Conservation (phyloP, 92 coral and sea anemone species). For the Parazoanthus swiftii region DNA sequence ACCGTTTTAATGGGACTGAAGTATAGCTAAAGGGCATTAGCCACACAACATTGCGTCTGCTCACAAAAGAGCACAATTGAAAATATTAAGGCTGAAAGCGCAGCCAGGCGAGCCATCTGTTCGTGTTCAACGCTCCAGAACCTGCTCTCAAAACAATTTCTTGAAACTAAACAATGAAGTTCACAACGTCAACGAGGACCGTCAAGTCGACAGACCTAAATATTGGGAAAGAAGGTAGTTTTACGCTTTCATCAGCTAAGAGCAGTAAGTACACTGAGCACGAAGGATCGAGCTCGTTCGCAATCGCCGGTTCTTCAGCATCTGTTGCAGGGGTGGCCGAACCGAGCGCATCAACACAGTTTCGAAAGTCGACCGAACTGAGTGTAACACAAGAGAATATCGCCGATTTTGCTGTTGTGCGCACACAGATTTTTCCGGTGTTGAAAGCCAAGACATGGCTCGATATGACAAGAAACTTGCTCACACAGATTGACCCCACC, state of each 20-base stretch:
- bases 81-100: not conserved
- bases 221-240: not conserved
- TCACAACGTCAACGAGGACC: slow-evolving; percentile 11
- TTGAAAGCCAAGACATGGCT: slow-evolving; percentile 82
- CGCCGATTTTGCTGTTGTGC: slow-evolving; percentile 74
- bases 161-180: not conserved
- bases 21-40: slow-evolving; percentile 8
- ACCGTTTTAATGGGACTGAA: not conserved
- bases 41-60: slow-evolving; percentile 1
- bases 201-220: slow-evolving; percentile 3
- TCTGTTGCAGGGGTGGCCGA: not conserved
- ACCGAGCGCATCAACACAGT: slow-evolving; percentile 30
- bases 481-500: slow-evolving; percentile 64
- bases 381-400: slow-evolving; percentile 73
- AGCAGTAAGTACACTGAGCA: not conserved
- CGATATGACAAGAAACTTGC: slow-evolving; percentile 65
- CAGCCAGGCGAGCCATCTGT: slow-evolving; percentile 20
- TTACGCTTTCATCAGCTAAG: slow-evolving; percentile 2
- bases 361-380: slow-evolving; percentile 64
- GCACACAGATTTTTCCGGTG: slow-evolving; percentile 78
- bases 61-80: not conserved
- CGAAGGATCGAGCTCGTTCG: slow-evolving; percentile 2
- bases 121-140: slow-evolving; percentile 12
- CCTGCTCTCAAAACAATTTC: not conserved
- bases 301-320: not conserved